Evolutionary conservation across 2,888 invertebrate genomes (phyloP), one percentile per base, ranked within the genome.

Genomic region (Caenorhabditis sp.): DNA sequence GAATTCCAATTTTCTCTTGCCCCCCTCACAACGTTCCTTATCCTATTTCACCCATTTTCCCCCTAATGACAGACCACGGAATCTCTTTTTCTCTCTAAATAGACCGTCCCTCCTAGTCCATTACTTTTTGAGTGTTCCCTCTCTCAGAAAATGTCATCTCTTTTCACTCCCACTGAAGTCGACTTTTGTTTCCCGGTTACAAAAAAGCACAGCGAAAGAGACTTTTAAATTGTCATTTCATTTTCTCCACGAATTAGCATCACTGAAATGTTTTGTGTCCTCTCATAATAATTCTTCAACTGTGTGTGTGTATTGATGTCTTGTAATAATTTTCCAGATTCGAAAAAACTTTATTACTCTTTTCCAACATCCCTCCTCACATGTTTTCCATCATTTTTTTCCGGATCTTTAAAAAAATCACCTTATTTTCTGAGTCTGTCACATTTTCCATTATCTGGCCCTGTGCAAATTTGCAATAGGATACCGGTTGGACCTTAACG

Each of bases 1-100:
- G 26, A 59, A 70, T 59, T 70, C 70, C 59, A 53, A 59, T 59
- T 53, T 58, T 4, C 52, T 73, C 72, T 73, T 73, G 72, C 72
- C 72, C 52, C 72, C 72, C 52, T 13, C n/a, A 22, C 22, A 58
- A 52, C 63, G 56, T 75, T 70, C 63, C 70, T 24, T 35, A 17
- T 26, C 43, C 24, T 24, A 22, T 6, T 58, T 24, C 9, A 71
- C 43, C 46, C 56, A 30, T 41, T 52, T 73, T 58, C 30, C 22
- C 27, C 22, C 35, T 55, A 26, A 15, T 20, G 27, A 52, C 52
- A 48, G 24, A 2, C 26, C 26, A 13, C 24, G 3, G 5, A 45
- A 46, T 24, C 8, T 26, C 5, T 9, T 26, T 24, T 35, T 52
- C 8, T 56, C 39, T 46, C 8, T 71, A 55, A 62, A 62, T 46